phyloP scores from a whole-genome alignment of 2,797 vertebrate species.

The Bryconaethiops microstoma region DNA sequence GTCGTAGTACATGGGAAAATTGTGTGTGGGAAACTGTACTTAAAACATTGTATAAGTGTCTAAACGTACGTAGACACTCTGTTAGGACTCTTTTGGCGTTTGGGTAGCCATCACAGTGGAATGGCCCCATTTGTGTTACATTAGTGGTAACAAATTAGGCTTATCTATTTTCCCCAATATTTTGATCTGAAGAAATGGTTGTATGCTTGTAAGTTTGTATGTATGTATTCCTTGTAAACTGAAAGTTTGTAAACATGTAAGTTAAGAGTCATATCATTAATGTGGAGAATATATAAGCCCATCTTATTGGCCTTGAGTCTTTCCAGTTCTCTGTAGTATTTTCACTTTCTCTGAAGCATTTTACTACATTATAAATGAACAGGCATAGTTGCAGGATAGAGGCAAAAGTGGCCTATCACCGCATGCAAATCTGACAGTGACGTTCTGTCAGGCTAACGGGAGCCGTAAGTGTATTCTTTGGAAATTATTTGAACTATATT shows the following conservation, averaged over 20 bases:
- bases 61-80: no score
- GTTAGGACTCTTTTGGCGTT: no score
- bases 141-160: background rate
- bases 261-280: no score
- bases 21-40: no score
- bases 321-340: background rate
- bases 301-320: background rate
- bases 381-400: background rate
- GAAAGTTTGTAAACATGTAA: no score
- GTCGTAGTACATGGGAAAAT: no score
- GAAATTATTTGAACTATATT: background rate
- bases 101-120: no score
- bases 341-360: no score
- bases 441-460: background rate
- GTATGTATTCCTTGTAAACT: no score
- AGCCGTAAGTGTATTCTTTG: background rate
- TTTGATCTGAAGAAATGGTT: no score
- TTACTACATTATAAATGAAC: background rate
- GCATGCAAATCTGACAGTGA: background rate
- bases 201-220: no score
- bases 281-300: slow-evolving; percentile 20
- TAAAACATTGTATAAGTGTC: background rate
- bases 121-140: no score
- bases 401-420: background rate
- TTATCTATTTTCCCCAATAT: background rate